phyloP scores from a whole-genome alignment of 2,888 invertebrate species.

The Metopia argyrocephala region DNA sequence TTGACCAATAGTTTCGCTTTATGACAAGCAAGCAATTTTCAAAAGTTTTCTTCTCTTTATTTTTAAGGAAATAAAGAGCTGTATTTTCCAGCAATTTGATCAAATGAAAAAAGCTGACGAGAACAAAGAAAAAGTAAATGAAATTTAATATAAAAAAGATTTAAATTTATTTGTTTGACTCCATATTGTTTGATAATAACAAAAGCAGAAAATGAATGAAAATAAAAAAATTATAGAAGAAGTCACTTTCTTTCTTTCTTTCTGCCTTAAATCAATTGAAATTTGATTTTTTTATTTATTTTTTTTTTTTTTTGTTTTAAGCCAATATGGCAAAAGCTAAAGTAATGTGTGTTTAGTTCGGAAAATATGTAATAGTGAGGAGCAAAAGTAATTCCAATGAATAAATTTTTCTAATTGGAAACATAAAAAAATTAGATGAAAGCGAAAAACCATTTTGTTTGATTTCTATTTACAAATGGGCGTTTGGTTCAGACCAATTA shows the following conservation, averaged over 20 bases:
- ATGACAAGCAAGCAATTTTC: too few species aligned
- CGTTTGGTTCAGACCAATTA: too few species aligned
- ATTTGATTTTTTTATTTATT: too few species aligned
- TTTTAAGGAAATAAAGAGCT: too few species aligned
- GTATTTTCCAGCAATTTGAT: not conserved
- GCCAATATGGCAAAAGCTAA: slow-evolving; percentile 39
- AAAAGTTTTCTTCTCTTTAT: slow-evolving; percentile 44
- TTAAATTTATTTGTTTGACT: not conserved
- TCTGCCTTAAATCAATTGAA: too few species aligned
- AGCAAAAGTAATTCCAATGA: not conserved
- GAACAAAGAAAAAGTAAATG: slow-evolving; percentile 3
- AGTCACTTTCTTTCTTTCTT: slow-evolving; percentile 1
- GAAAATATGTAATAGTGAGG: slow-evolving; percentile 15
- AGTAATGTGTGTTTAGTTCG: slow-evolving; percentile 40
- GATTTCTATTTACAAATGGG: too few species aligned
- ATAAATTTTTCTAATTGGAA: not conserved
- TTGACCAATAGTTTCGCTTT: too few species aligned
- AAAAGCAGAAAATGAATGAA: slow-evolving; percentile 29
- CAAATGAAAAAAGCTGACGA: not conserved
- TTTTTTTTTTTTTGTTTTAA: slow-evolving; percentile 14
- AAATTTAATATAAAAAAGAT: slow-evolving; percentile 6
- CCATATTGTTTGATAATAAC: slow-evolving; percentile 32
- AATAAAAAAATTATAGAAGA: not conserved
- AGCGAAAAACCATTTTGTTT: too few species aligned
- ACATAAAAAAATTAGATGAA: not conserved